Conservation (phyloP, 2,113 vertebrate species). For the Piprites chloris region DNA sequence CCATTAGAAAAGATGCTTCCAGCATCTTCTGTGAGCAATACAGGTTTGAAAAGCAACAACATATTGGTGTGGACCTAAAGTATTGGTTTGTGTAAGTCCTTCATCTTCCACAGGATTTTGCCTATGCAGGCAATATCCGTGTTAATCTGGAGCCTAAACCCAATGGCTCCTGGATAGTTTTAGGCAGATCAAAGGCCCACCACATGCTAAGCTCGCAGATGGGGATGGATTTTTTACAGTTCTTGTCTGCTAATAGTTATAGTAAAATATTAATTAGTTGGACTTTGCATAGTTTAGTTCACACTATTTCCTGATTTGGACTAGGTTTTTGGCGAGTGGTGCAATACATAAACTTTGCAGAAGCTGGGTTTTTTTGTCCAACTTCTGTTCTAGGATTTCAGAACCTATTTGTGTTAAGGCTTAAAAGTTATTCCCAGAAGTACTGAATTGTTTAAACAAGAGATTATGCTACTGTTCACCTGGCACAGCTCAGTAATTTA, state of each 20-base stretch:
- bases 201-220: background rate
- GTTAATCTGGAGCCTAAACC: background rate
- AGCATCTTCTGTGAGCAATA: background rate
- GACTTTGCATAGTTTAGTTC: background rate
- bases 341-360: background rate
- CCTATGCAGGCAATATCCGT: background rate
- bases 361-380: background rate
- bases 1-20: background rate
- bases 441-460: background rate
- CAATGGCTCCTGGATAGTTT: background rate
- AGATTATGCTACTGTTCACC: background rate
- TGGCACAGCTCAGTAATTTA: background rate
- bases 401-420: background rate
- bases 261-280: background rate
- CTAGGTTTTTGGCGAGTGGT: background rate
- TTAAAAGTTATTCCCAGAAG: background rate
- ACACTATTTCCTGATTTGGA: background rate
- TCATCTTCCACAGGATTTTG: background rate
- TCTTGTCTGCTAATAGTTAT: background rate
- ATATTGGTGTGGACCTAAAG: background rate
- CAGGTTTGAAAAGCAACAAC: background rate
- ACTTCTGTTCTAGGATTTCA: background rate
- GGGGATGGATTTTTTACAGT: background rate
- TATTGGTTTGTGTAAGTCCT: background rate
- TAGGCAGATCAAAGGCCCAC: background rate